phyloP scores from a whole-genome alignment of 2,113 vertebrate species.

The Scortum barcoo region DNA sequence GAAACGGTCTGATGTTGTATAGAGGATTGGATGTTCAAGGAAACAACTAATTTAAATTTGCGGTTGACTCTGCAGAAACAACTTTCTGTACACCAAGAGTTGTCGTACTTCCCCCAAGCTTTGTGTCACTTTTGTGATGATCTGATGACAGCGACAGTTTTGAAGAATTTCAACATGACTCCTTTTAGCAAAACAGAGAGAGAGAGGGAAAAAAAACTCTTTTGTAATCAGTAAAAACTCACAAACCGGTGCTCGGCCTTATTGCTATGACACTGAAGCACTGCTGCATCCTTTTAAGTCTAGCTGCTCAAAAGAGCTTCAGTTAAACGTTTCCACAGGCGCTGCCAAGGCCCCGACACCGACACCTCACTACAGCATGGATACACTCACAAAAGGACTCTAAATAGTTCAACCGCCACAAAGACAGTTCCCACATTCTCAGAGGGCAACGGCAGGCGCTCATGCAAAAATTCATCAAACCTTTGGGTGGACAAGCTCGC shows the following conservation, averaged over 20 bases:
- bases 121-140: not conserved
- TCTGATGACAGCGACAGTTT: not conserved
- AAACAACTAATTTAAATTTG: not conserved
- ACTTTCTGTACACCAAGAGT: not conserved
- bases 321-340: slow-evolving; percentile 68
- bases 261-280: slow-evolving; percentile 20
- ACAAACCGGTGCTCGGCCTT: not conserved
- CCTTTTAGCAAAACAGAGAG: not conserved
- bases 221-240: not conserved
- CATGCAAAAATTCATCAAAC: slow-evolving; percentile 33
- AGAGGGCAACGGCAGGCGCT: slow-evolving; percentile 28
- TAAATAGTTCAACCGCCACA: slow-evolving; percentile 62
- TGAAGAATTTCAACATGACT: not conserved
- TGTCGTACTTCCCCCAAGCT: not conserved
- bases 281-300: slow-evolving; percentile 41
- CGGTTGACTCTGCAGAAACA: not conserved
- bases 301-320: slow-evolving; percentile 51
- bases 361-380: slow-evolving; percentile 68
- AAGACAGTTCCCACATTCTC: slow-evolving; percentile 66
- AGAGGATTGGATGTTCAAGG: not conserved
- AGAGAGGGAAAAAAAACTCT: not conserved
- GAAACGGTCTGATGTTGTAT: not conserved
- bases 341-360: slow-evolving; percentile 73
- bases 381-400: slow-evolving; percentile 64
- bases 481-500: slow-evolving; percentile 2